Conservation (phyloP, 2,113 vertebrate species). For the Pluvianellus socialis region DNA sequence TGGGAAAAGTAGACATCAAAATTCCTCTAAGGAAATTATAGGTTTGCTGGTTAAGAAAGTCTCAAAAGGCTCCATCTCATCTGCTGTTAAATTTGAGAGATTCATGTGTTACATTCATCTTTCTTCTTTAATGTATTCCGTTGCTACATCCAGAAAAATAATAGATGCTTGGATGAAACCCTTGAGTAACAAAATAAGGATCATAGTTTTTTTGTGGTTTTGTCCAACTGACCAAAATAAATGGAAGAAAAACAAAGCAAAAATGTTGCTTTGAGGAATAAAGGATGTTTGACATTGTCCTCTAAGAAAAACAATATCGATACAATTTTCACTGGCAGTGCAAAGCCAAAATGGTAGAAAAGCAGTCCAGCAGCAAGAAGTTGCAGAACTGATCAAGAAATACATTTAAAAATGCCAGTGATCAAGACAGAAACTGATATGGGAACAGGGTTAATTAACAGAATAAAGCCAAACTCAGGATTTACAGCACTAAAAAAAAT, state of each 20-base stretch:
- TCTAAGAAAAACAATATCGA: not conserved
- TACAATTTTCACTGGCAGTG: not conserved
- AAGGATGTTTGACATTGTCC: not conserved
- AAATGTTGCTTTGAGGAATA: not conserved
- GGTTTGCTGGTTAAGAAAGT: not conserved
- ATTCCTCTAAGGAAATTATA: conserved; percentile 17
- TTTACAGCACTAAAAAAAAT: not conserved
- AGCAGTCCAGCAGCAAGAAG: not conserved
- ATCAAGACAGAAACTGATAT: not conserved
- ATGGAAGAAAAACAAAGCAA: not conserved
- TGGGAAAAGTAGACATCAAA: conserved; percentile 23
- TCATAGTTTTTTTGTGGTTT: not conserved
- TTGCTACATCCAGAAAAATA: not conserved
- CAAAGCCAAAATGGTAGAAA: not conserved
- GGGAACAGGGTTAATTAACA: not conserved
- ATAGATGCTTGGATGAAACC: not conserved
- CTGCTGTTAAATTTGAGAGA: not conserved
- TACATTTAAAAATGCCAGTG: not conserved
- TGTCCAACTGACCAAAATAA: not conserved
- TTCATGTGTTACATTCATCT: not conserved
- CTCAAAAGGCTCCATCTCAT: not conserved
- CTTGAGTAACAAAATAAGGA: not conserved
- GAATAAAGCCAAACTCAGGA: not conserved
- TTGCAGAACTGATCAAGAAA: not conserved
- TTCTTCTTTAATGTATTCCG: not conserved